Base-by-base conservation (phyloP, 2,888 invertebrate genomes). In the Stenoptilia bipunctidactyla region DNA sequence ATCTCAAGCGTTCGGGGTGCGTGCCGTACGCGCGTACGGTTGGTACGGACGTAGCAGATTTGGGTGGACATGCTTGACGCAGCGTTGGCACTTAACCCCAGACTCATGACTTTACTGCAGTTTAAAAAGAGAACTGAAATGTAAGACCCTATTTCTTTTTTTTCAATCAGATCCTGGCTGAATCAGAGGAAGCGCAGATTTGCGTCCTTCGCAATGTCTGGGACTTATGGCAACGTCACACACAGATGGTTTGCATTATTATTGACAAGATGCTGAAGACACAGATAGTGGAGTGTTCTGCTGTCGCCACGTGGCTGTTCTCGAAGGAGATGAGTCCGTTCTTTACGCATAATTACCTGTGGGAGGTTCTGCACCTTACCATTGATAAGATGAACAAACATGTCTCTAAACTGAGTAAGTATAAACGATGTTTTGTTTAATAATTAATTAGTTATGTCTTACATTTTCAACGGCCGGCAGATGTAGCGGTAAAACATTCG, bases 221-320 rank as follows among this genome's bases (percentile, higher is more conserved):
- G 84, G 95, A 96, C 61, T 84, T 98, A n/a, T 99, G 98, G 98
- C 90, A 90, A 58, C 89, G 92, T 48, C 97, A 98, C 74, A 94
- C 96, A 52, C 98, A 98, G 86, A 98, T 98, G 96, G 91, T 99
- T 87, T 91, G 93, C 46, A 96, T 98, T 6, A 84, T 99, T 2
- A 93, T 97, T 2, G 98, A 99, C 79, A 98, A 99, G 80, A 89
- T 99, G 86, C 86, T 99, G 33, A 98, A 98, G 83, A 97, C 97
- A 15, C 96, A 97, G 74, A 93, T 99, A 40, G 93, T 99, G 39
- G 97, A 98, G 67, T 97, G 97, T 67, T 94, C 96, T 40, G 94
- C 97, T 0, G 97, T 99, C 10, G 97, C 98, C 36, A 97, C 96
- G 52, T 99, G 98, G 98, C 91, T 98, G 47, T 98, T 98, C 82